Evolutionary conservation across 2,797 vertebrate species (phyloP), one percentile per base, ranked within the genome.

Genomic region (Pipistrellus pygmaeus): DNA sequence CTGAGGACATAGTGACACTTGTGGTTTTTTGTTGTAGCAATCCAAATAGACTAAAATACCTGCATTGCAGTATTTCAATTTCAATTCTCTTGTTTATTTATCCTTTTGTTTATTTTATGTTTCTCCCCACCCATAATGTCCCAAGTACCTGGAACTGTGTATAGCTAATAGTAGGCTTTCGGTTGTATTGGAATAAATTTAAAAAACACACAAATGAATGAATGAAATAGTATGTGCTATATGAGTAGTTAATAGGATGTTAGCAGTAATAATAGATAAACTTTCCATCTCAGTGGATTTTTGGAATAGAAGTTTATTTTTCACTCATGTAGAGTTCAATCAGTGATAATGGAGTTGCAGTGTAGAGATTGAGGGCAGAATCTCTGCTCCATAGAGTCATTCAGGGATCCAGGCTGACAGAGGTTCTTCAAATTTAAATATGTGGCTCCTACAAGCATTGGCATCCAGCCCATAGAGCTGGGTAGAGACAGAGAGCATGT

Each of bases 241-340:
- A 57, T 88, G 30, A 51, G 44, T 38, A 75, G 23, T 60, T 57
- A 73, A 48, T 18, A 66, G 44, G 80, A 71, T 55, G 30, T 2
- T 30, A 66, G 32, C 30, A 62, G 30, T 73, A 60, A 13, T 46
- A 78, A 53, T 30, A 69, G 44, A 51, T 32, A 32, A 46, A 46
- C 41, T 69, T 80, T 88, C 8, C 20, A 11, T 66, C 13, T 82
- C 71, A 32, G 35, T 55, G 68, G n/a, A 38, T 92, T 93, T 23
- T 38, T 82, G 62, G 51, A 77, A 53, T 30, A 55, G 5, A 94
- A 35, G 64, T 66, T 88, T 48, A 55, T 51, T 91, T 96, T 84
- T 72, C 5, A 30, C 18, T 48, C 25, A 46, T 30, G 8, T n/a
- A 11, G 81, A 30, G 64, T 82, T 23, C 18, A 51, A 1, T 72